Evolutionary conservation across 2,797 vertebrate species (phyloP).

Genomic region (Crocodylus rhombifer): DNA sequence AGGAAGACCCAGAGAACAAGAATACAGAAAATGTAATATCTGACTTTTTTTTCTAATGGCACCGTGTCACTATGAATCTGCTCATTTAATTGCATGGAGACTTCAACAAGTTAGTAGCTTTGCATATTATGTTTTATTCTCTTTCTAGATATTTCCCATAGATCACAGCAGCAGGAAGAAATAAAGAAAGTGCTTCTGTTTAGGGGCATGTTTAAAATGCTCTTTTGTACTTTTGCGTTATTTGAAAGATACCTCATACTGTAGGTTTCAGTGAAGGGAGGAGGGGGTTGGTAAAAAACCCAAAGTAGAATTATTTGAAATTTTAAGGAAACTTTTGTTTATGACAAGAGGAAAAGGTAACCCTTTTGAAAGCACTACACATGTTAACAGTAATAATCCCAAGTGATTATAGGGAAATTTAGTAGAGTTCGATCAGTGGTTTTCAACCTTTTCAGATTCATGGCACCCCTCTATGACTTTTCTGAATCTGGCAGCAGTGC

Average conservation of each 20-base stretch:
- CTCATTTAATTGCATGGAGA: conserved; percentile 44
- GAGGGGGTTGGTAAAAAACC: conserved; percentile 4
- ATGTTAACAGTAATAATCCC: not conserved
- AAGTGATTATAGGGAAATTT: not conserved
- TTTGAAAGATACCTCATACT: not conserved
- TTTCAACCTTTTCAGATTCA: not conserved
- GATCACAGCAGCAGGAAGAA: not conserved
- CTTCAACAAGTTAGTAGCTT: conserved; percentile 18
- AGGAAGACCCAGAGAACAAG: conserved; percentile 31
- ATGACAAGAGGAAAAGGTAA: not conserved
- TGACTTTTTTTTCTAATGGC: conserved; percentile 34
- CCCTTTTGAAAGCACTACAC: not conserved
- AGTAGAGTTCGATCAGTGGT: not conserved
- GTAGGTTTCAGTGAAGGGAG: not conserved
- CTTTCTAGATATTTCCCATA: conserved; percentile 43
- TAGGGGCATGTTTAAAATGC: conserved; percentile 8
- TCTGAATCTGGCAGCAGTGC: too few relatives aligned
- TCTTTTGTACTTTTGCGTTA: not conserved
- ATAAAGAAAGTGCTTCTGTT: conserved; percentile 30
- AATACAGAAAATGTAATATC: conserved; percentile 9
- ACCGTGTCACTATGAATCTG: conserved; percentile 10
- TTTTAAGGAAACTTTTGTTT: not conserved
- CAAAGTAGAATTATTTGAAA: not conserved
- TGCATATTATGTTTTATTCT: conserved; percentile 40
- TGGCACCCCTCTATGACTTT: not conserved